Percentiles rank a stretch among this genome's conserved stretches.
Evolutionary conservation across 2,888 invertebrate species (phyloP).

Genomic region (Yponomeuta cagnagella): DNA sequence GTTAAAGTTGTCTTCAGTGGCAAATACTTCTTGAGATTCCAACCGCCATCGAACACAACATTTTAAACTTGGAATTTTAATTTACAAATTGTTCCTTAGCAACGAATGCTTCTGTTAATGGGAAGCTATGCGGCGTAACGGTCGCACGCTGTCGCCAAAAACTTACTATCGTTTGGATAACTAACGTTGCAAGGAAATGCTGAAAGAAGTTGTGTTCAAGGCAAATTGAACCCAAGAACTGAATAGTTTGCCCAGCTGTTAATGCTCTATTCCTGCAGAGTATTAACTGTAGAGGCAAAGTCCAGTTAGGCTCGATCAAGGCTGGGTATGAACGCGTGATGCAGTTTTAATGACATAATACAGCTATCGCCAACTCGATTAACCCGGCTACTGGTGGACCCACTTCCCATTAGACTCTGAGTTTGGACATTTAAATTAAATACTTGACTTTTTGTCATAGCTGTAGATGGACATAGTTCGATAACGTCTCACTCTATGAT

Average conservation of each 20-base stretch:
- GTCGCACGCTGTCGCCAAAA: constrained; percentile 52
- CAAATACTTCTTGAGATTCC: background rate
- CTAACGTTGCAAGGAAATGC: constrained; percentile 27
- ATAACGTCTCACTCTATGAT: too few species aligned
- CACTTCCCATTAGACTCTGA: constrained; percentile 16
- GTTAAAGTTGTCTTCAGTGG: background rate
- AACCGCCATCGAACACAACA: background rate
- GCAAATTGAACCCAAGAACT: constrained; percentile 1
- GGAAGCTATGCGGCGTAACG: constrained; percentile 47
- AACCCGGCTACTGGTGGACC: constrained; percentile 48
- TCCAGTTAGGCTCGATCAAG: constrained; percentile 45
- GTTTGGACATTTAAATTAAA: background rate
- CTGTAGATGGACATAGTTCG: too few species aligned
- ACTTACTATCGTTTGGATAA: constrained; percentile 20
- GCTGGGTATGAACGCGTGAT: constrained; percentile 49
- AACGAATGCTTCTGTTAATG: constrained; percentile 53
- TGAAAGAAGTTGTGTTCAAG: background rate
- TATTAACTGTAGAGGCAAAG: constrained; percentile 34
- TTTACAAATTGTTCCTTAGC: constrained; percentile 56
- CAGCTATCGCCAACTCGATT: constrained; percentile 65
- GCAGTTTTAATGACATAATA: constrained; percentile 71
- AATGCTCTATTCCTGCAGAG: constrained; percentile 6
- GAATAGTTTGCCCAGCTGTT: background rate
- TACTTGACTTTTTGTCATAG: background rate
- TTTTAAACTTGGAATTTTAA: constrained; percentile 50